A percentile compares a stretch with the other conserved stretches of the same genome.
These are phyloP conservation scores for Nycticryphes semicollaris DNA, from an alignment of 2,113 vertebrate species.

Conservation along the genomic window DNA sequence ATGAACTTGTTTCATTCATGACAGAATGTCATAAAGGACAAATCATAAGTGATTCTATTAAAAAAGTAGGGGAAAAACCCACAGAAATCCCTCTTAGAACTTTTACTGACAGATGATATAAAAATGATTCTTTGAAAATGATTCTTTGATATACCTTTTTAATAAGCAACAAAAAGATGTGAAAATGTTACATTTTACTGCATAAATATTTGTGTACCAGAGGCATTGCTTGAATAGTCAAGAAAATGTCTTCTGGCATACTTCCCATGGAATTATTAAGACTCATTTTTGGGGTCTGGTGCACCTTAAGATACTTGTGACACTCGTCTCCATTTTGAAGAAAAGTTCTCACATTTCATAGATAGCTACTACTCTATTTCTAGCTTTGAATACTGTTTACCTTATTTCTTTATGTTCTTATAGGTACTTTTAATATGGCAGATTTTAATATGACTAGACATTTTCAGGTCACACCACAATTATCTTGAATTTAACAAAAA, in stretches of 20 bases:
- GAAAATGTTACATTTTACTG: not conserved
- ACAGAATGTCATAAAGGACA: not conserved
- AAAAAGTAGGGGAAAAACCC: rapidly evolving
- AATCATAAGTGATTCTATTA: not conserved
- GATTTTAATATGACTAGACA: not conserved
- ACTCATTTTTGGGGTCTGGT: not conserved
- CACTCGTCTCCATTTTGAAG: not conserved
- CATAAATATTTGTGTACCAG: not conserved
- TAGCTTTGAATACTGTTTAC: not conserved
- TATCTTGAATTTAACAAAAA: not conserved
- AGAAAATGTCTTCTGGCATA: not conserved
- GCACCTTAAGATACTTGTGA: not conserved
- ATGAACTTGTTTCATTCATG: not conserved
- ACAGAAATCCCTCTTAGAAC: not conserved
- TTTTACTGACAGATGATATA: not conserved
- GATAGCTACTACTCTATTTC: not conserved
- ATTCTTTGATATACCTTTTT: not conserved
- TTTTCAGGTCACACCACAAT: not conserved
- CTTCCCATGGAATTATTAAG: not conserved
- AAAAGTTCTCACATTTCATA: not conserved
- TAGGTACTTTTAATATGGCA: not conserved
- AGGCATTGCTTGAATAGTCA: not conserved
- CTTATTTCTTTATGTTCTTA: not conserved
- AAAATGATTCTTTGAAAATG: not conserved
- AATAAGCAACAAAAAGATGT: not conserved